phyloP scores from a whole-genome alignment of 2,888 invertebrate genomes.

The Lycaena phlaeas region DNA sequence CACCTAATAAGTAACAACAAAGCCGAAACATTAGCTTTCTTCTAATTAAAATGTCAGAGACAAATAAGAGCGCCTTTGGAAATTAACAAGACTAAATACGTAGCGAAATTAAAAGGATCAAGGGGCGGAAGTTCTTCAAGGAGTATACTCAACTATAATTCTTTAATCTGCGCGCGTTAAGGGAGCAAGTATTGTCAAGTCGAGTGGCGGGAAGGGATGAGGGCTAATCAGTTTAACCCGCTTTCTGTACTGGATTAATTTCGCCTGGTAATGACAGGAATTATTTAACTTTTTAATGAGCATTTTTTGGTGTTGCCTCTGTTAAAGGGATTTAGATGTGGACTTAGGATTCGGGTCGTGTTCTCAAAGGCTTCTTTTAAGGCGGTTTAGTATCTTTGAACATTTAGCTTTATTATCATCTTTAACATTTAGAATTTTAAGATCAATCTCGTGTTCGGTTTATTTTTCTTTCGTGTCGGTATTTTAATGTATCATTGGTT shows the following conservation, averaged over 20 bases:
- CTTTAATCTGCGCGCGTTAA: conserved; percentile 16
- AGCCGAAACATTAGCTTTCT: not conserved
- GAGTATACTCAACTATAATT: conserved; percentile 12
- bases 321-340: no score
- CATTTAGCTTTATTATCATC: no score
- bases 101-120: conserved; percentile 6
- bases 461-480: no score
- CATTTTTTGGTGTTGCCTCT: not conserved
- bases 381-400: no score
- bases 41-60: not conserved
- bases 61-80: not conserved
- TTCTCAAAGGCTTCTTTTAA: no score
- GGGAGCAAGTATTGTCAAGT: conserved; percentile 26
- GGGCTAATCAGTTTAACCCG: conserved; percentile 28
- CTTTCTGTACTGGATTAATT: conserved; percentile 7
- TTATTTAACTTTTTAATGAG: conserved; percentile 7
- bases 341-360: no score
- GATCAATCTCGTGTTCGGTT: no score
- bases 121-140: conserved; percentile 1
- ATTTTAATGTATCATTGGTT: no score
- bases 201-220: conserved; percentile 26
- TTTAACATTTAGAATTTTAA: no score
- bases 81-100: not conserved
- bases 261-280: not conserved
- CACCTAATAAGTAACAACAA: no score